phyloP scores from a whole-genome alignment of 1,140 invertebrate genomes.

The Cherax quadricarinatus region DNA sequence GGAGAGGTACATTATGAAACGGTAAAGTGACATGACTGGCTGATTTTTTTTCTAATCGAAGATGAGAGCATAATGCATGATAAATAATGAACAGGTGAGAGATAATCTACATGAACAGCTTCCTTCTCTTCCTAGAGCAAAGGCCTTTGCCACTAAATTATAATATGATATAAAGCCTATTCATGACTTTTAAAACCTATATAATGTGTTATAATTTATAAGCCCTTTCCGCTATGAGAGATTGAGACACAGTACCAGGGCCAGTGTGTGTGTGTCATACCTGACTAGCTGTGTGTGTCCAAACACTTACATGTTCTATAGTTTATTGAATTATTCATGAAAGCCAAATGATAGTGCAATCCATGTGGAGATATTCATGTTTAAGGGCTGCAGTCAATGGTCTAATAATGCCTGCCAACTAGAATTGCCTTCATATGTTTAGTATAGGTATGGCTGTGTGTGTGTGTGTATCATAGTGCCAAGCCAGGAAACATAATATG shows the following conservation, averaged over 20 bases:
- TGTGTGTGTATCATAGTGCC: background rate
- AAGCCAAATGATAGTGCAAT: background rate
- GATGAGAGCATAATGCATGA: slow-evolving; percentile 6
- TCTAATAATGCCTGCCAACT: background rate
- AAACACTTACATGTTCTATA: background rate
- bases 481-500: background rate
- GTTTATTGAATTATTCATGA: background rate
- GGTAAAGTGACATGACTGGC: slow-evolving; percentile 22
- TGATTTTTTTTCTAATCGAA: background rate
- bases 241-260: background rate
- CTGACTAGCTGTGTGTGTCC: slow-evolving; percentile 14
- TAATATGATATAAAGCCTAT: background rate
- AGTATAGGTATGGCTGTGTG: background rate
- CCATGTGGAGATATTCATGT: background rate
- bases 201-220: background rate
- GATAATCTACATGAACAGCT: slow-evolving; percentile 6
- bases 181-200: slow-evolving; percentile 8
- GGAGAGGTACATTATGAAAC: background rate
- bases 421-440: background rate
- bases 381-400: background rate
- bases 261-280: background rate
- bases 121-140: slow-evolving; percentile 13
- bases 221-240: background rate
- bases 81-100: background rate
- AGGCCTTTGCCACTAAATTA: slow-evolving; percentile 14